Evolutionary conservation across 2,113 vertebrate species (phyloP).

Genomic region (Etheostoma spectabile): DNA sequence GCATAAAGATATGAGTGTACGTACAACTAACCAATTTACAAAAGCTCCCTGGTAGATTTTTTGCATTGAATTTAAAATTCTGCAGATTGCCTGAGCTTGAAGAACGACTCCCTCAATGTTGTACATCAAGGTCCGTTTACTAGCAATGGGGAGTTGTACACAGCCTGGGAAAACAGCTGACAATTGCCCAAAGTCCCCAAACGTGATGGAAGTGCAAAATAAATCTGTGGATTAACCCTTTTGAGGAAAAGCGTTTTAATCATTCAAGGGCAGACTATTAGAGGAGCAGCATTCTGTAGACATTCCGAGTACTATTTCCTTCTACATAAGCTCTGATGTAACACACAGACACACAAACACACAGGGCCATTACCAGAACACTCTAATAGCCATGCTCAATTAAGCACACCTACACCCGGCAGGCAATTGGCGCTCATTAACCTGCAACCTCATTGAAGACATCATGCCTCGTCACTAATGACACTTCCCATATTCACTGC

Average conservation of each 20-base stretch:
- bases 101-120: too few relatives aligned
- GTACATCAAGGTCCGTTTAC: background rate
- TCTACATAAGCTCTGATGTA: slow-evolving; percentile 4
- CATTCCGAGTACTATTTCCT: background rate
- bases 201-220: background rate
- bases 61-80: background rate
- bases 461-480: slow-evolving; percentile 67
- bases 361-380: slow-evolving; percentile 32
- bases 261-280: background rate
- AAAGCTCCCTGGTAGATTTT: background rate
- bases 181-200: background rate
- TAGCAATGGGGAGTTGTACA: background rate
- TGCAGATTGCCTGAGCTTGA: background rate
- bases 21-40: background rate
- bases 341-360: background rate
- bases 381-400: slow-evolving; percentile 62
- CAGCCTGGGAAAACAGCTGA: background rate
- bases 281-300: background rate
- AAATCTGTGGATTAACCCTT: background rate
- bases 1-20: background rate
- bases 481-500: slow-evolving; percentile 39
- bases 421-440: slow-evolving; percentile 74
- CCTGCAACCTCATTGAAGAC: slow-evolving; percentile 72
- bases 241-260: background rate
- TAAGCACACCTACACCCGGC: slow-evolving; percentile 61